Conservation (phyloP, 2,888 invertebrate species). For the Diaprepes abbreviatus region DNA sequence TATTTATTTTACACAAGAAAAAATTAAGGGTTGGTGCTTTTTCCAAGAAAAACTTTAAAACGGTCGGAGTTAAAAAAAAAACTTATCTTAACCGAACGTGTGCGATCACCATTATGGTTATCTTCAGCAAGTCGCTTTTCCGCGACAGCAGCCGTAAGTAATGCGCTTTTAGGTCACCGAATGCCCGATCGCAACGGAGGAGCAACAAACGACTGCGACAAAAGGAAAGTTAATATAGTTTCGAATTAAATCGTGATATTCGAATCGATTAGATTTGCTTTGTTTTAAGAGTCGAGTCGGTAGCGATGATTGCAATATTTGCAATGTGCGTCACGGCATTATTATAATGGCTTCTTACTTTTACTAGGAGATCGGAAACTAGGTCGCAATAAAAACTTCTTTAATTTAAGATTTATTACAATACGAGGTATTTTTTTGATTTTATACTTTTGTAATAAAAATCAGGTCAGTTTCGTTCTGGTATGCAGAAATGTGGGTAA, state of each 20-base stretch:
- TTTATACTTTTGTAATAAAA: background rate
- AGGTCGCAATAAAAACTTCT: background rate
- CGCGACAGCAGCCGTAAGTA: constrained; percentile 27
- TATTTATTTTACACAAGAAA: too few species aligned
- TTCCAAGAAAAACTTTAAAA: too few species aligned
- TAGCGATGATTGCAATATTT: background rate
- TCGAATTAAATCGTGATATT: constrained; percentile 34
- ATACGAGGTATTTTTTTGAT: background rate
- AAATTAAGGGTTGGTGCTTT: too few species aligned
- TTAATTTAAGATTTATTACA: background rate
- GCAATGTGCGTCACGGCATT: constrained; percentile 11
- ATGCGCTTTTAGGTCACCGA: constrained; percentile 37
- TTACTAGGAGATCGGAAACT: constrained; percentile 24
- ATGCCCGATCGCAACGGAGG: constrained; percentile 18
- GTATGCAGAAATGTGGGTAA: too few species aligned
- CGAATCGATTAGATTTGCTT: constrained; percentile 29
- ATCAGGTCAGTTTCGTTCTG: background rate
- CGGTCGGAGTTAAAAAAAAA: too few species aligned
- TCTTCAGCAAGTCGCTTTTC: constrained; percentile 17
- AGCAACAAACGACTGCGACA: constrained; percentile 39
- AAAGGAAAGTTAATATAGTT: constrained; percentile 42
- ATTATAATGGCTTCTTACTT: constrained; percentile 32
- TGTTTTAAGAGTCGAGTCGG: background rate
- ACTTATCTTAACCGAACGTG: too few species aligned
- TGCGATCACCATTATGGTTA: constrained; percentile 22